phyloP scores from a whole-genome alignment of 2,888 invertebrate genomes.

The Polylopha cassiicola region DNA sequence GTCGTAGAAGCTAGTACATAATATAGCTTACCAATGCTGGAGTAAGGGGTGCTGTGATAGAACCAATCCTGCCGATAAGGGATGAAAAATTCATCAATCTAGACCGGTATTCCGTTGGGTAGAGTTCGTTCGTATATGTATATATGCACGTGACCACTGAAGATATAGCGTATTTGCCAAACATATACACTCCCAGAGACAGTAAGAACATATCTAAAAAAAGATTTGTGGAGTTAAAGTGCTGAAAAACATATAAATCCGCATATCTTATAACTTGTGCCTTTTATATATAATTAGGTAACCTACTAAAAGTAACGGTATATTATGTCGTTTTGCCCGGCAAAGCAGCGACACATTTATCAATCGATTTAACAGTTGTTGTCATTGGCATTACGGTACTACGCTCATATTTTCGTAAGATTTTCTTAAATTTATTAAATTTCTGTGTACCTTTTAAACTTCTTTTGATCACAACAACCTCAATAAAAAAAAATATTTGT shows the following conservation, averaged over 20 bases:
- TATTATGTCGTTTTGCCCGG: too few relatives aligned
- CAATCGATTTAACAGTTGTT: too few relatives aligned
- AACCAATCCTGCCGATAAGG: constrained; percentile 79
- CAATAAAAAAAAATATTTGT: not conserved
- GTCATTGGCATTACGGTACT: too few relatives aligned
- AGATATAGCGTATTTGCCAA: constrained; percentile 78
- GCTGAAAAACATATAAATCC: too few relatives aligned
- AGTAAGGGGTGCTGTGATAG: constrained; percentile 78
- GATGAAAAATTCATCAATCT: constrained; percentile 78
- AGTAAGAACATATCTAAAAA: constrained; percentile 33
- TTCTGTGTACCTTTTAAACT: too few relatives aligned
- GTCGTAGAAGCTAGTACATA: constrained; percentile 1
- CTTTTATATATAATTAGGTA: too few relatives aligned
- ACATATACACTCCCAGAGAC: constrained; percentile 67
- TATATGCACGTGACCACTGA: constrained; percentile 76
- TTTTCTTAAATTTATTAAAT: too few relatives aligned
- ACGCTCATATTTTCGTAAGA: too few relatives aligned
- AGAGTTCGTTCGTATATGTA: constrained; percentile 79
- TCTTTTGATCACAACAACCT: constrained; percentile 11
- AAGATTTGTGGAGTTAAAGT: too few relatives aligned
- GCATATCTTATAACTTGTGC: too few relatives aligned
- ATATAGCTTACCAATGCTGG: constrained; percentile 71
- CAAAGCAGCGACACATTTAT: too few relatives aligned
- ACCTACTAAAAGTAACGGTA: too few relatives aligned
- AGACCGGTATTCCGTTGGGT: constrained; percentile 78